These are phyloP conservation scores for Deroptyus accipitrinus DNA, from an alignment of 2,113 vertebrate species.

Conservation along the genomic window DNA sequence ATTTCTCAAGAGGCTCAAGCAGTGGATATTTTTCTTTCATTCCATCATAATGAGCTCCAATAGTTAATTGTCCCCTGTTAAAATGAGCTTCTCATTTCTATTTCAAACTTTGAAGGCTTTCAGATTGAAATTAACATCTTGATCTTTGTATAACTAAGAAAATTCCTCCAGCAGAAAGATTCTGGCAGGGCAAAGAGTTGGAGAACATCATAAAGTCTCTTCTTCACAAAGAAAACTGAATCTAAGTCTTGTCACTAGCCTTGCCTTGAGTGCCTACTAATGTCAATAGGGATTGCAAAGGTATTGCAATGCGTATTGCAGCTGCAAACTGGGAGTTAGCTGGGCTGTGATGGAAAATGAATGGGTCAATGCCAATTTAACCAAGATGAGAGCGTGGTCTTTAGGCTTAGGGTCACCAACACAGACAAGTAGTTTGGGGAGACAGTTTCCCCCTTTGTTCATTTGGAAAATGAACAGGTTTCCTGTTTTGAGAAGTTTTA, in stretches of 20 bases:
- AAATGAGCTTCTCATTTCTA: background rate
- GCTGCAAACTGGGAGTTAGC: background rate
- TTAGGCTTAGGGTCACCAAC: background rate
- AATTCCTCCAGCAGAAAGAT: background rate
- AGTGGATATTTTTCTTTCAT: background rate
- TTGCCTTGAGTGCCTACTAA: background rate
- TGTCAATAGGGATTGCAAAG: background rate
- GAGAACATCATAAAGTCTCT: background rate
- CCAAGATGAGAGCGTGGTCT: rapidly evolving
- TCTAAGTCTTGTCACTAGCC: background rate
- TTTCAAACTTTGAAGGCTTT: background rate
- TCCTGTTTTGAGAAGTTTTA: background rate
- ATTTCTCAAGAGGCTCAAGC: background rate
- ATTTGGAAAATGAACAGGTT: background rate
- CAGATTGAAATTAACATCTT: background rate
- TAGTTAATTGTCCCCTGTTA: background rate
- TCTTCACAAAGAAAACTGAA: background rate
- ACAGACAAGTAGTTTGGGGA: background rate
- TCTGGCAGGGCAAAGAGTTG: background rate
- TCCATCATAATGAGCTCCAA: background rate
- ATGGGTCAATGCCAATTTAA: background rate
- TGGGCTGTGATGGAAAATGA: background rate
- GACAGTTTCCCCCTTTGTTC: background rate
- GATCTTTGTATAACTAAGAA: background rate
- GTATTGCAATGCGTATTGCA: background rate